Evolutionary conservation across 1,140 invertebrate genomes (phyloP).

Genomic region (Argopecten irradians): DNA sequence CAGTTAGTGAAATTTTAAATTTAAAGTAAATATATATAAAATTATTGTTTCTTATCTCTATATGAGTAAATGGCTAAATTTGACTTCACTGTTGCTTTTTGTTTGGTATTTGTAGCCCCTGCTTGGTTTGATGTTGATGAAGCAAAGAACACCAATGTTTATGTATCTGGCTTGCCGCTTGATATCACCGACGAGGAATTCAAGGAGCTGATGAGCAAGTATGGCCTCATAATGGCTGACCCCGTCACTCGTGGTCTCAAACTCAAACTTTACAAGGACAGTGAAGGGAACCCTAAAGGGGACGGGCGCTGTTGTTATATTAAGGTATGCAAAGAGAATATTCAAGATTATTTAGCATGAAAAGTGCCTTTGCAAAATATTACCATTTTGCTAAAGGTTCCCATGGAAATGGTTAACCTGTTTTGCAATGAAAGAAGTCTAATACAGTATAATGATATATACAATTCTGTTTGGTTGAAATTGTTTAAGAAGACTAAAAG

Average conservation of each 20-base stretch:
- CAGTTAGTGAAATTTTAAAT: too few species aligned
- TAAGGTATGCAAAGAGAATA: neutral
- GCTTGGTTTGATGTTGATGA: slow-evolving; percentile 96
- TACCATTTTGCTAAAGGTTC: too few species aligned
- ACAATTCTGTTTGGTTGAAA: too few species aligned
- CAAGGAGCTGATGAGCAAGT: slow-evolving; percentile 93
- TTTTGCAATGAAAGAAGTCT: too few species aligned
- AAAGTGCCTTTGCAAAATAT: too few species aligned
- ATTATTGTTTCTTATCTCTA: neutral
- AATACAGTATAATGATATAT: too few species aligned
- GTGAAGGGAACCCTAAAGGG: slow-evolving; percentile 90
- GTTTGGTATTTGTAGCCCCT: slow-evolving; percentile 44
- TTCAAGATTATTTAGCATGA: neutral
- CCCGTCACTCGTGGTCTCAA: slow-evolving; percentile 89
- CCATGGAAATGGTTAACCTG: too few species aligned
- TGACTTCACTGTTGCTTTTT: too few species aligned
- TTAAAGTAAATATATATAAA: slow-evolving; percentile 29
- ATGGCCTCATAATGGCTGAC: slow-evolving; percentile 96
- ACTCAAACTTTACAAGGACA: slow-evolving; percentile 95
- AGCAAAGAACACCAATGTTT: slow-evolving; percentile 96
- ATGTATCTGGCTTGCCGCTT: slow-evolving; percentile 93
- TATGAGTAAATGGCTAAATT: neutral
- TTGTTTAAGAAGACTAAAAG: too few species aligned
- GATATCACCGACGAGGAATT: slow-evolving; percentile 90
- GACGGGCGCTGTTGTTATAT: slow-evolving; percentile 98